Evolutionary conservation across 2,113 vertebrate species (phyloP).

Genomic region (Buteo buteo): DNA sequence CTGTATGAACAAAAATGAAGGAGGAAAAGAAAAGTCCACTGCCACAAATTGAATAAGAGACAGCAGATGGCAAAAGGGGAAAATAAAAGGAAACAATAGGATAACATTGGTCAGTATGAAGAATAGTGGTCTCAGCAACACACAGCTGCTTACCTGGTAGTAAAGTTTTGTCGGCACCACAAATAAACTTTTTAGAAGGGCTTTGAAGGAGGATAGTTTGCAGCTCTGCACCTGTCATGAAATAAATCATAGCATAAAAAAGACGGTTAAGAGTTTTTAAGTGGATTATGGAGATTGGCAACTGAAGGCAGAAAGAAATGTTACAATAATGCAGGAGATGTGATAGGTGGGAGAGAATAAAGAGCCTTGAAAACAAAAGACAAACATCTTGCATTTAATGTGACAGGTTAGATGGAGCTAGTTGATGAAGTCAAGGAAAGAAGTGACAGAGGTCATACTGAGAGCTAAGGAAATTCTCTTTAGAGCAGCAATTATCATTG

Average conservation of each 20-base stretch:
- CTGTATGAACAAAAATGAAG: not conserved
- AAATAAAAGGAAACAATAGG: not conserved
- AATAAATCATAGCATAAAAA: not conserved
- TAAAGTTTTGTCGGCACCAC: not conserved
- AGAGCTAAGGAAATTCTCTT: not conserved
- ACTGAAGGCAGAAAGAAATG: not conserved
- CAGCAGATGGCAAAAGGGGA: not conserved
- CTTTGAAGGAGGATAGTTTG: not conserved
- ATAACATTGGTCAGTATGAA: not conserved
- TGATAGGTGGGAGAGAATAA: not conserved
- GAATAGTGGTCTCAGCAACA: not conserved
- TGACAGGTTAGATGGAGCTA: not conserved
- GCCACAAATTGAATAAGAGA: not conserved
- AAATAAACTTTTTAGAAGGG: not conserved
- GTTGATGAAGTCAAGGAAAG: not conserved
- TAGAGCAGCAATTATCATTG: not conserved
- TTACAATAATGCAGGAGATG: not conserved
- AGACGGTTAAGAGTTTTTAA: not conserved
- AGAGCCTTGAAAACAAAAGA: not conserved
- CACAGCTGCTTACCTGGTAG: not conserved
- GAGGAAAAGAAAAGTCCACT: not conserved
- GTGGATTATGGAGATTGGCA: not conserved
- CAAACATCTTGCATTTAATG: not conserved
- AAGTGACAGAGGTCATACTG: not conserved
- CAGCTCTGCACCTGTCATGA: not conserved